Evolutionary conservation across 2,888 invertebrate genomes (phyloP).

Genomic region (Tridacna gigas): DNA sequence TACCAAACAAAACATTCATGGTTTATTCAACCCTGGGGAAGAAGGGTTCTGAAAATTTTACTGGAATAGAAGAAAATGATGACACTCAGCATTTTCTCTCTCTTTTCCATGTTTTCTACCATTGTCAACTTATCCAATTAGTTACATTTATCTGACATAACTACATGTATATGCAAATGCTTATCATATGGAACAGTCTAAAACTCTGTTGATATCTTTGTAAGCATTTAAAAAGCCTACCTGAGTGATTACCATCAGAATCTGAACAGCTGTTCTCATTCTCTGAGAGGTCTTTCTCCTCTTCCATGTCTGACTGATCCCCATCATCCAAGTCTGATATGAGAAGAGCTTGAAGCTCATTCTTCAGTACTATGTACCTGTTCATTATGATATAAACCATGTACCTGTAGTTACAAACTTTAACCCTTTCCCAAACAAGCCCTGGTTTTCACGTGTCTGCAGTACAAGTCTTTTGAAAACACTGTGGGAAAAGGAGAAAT

Average conservation of each 20-base stretch:
- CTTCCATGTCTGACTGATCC: slow-evolving; percentile 50
- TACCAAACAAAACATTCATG: too few relatives aligned
- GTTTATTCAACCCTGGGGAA: too few relatives aligned
- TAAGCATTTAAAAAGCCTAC: not conserved
- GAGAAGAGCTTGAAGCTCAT: slow-evolving; percentile 77
- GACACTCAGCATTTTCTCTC: not conserved
- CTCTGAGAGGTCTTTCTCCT: slow-evolving; percentile 34
- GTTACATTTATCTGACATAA: not conserved
- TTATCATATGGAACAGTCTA: not conserved
- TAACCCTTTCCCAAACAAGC: too few relatives aligned
- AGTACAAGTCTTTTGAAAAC: too few relatives aligned
- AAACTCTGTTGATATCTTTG: not conserved
- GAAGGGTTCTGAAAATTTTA: too few relatives aligned
- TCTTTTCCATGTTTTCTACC: not conserved
- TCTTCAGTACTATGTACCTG: slow-evolving; percentile 75
- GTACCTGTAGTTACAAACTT: not conserved
- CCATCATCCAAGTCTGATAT: slow-evolving; percentile 74
- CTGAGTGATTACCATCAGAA: slow-evolving; percentile 2
- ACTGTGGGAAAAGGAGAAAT: too few relatives aligned
- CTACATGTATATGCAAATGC: not conserved
- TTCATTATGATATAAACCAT: not conserved
- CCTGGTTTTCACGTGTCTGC: too few relatives aligned
- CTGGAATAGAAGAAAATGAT: too few relatives aligned
- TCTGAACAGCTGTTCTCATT: too few relatives aligned
- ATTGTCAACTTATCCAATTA: not conserved